These are phyloP conservation scores for Threskiornis aethiopicus DNA, from an alignment of 2,797 vertebrate species.

Conservation along the genomic window DNA sequence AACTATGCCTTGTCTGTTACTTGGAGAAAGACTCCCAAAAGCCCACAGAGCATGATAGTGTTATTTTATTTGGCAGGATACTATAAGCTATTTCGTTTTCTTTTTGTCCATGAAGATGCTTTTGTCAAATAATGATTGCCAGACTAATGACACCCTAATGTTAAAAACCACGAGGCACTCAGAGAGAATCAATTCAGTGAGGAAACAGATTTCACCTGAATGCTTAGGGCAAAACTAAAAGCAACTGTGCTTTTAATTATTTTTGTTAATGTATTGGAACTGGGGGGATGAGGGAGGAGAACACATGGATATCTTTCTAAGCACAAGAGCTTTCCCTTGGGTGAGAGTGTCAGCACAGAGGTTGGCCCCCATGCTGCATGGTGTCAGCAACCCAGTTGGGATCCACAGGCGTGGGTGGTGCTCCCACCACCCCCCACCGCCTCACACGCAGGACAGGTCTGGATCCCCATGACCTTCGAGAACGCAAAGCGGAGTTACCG, in stretches of 20 bases:
- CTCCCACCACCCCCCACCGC: background rate
- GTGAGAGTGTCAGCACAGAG: accelerated
- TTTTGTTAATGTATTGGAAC: background rate
- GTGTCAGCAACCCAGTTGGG: background rate
- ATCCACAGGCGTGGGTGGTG: background rate
- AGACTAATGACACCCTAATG: constrained; percentile 12
- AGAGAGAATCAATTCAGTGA: constrained; percentile 1
- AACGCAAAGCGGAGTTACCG: background rate
- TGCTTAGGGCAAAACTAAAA: constrained; percentile 30
- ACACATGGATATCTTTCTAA: background rate
- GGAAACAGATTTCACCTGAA: constrained; percentile 26
- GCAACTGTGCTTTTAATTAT: background rate
- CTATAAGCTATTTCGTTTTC: background rate
- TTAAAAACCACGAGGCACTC: background rate
- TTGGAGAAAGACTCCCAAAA: background rate
- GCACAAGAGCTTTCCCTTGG: background rate
- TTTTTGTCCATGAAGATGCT: background rate
- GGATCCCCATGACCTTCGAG: background rate
- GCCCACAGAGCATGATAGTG: background rate
- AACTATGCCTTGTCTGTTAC: background rate
- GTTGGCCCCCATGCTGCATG: accelerated
- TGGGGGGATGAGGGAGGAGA: background rate
- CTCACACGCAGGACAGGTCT: background rate
- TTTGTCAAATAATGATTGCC: background rate
- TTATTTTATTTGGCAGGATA: background rate